These are phyloP conservation scores for Sminthopsis crassicaudata DNA, from an alignment of 2,113 vertebrate genomes.

Conservation along the genomic window DNA sequence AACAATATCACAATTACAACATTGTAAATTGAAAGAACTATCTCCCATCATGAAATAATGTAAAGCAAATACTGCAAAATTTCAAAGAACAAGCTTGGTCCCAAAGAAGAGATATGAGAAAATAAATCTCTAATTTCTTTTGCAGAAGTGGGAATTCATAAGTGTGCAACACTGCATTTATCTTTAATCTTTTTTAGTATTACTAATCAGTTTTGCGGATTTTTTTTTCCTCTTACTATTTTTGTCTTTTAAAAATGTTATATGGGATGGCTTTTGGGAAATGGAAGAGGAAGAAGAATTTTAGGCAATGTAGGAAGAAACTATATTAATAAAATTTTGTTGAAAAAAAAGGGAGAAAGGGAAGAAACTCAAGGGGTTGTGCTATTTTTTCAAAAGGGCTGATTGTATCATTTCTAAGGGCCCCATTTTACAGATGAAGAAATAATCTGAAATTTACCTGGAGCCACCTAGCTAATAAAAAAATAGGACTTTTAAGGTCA, in stretches of 20 bases:
- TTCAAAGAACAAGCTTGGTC: neutral
- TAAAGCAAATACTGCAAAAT: neutral
- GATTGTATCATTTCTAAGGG: neutral
- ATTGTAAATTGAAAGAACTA: neutral
- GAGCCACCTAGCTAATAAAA: neutral
- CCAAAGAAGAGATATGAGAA: neutral
- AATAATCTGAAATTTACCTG: neutral
- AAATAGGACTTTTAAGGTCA: neutral
- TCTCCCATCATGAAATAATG: neutral
- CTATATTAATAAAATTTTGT: neutral
- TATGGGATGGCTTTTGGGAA: neutral
- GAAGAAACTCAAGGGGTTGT: neutral
- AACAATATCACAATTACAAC: neutral
- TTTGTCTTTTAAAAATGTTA: neutral
- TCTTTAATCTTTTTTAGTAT: neutral
- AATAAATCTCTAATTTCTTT: neutral
- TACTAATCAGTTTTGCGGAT: neutral
- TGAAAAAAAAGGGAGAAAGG: neutral
- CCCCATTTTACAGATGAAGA: neutral
- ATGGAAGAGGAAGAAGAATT: neutral
- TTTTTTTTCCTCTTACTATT: neutral
- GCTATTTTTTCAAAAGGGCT: neutral
- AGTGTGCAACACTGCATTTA: neutral
- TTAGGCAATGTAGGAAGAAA: neutral
- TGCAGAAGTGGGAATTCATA: neutral